Percentiles rank a stretch among this genome's conserved stretches.
Conservation (phyloP, 2,888 invertebrate genomes). For the Drosophila demipolita region DNA sequence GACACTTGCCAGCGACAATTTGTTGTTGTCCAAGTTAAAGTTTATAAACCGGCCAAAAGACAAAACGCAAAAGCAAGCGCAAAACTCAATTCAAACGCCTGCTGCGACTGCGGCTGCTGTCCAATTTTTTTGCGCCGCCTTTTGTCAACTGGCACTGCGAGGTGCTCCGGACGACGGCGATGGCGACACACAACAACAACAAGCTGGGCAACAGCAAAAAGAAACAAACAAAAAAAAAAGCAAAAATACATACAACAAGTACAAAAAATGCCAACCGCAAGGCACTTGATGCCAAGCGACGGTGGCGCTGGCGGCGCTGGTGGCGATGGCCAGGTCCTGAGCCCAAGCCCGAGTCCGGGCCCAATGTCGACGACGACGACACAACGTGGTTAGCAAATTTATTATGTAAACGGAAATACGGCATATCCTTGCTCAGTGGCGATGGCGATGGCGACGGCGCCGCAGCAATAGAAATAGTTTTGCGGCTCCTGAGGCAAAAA, state of each 20-base stretch:
- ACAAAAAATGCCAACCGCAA: slow-evolving; percentile 51
- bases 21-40: slow-evolving; percentile 59
- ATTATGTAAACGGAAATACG: slow-evolving; percentile 81
- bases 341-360: slow-evolving; percentile 1
- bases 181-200: slow-evolving; percentile 21
- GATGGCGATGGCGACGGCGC: slow-evolving; percentile 58
- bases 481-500: slow-evolving; percentile 56
- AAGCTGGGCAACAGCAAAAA: slow-evolving; percentile 26
- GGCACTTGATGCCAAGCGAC: slow-evolving; percentile 79
- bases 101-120: slow-evolving; percentile 60
- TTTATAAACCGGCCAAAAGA: slow-evolving; percentile 57
- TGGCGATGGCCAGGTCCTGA: slow-evolving; percentile 21
- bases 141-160: slow-evolving; percentile 59
- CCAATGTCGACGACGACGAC: slow-evolving; percentile 66
- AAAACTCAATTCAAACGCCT: slow-evolving; percentile 58
- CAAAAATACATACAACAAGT: slow-evolving; percentile 3
- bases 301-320: slow-evolving; percentile 43
- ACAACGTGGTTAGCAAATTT: slow-evolving; percentile 81
- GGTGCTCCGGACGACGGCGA: slow-evolving; percentile 39
- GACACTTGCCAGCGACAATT: slow-evolving; percentile 54
- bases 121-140: slow-evolving; percentile 47
- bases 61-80: slow-evolving; percentile 20
- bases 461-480: slow-evolving; percentile 82
- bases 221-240: slow-evolving; percentile 16
- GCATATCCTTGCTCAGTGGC: slow-evolving; percentile 79